Evolutionary conservation across 2,113 vertebrate species (phyloP).

Genomic region (Nettapus auritus): DNA sequence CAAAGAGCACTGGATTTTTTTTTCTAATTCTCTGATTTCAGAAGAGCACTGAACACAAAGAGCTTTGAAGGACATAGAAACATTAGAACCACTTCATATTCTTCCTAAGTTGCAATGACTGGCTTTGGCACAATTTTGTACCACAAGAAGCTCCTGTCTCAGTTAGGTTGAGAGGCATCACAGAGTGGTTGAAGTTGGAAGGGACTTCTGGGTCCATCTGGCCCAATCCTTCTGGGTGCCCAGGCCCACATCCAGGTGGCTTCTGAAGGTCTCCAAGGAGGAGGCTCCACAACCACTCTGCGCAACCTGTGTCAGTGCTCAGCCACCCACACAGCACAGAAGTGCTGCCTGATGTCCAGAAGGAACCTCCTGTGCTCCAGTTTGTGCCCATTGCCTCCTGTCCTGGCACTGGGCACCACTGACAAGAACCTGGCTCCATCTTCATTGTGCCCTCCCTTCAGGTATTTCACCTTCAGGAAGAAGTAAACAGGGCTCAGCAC

Average conservation of each 20-base stretch:
- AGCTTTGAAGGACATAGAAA: neutral
- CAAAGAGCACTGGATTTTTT: neutral
- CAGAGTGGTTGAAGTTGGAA: no score
- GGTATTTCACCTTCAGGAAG: neutral
- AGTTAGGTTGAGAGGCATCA: neutral
- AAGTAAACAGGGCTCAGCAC: neutral
- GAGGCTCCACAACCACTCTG: no score
- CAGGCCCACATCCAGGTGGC: no score
- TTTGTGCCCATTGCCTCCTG: neutral
- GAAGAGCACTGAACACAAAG: neutral
- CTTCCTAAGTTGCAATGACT: neutral
- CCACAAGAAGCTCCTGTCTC: fast-evolving
- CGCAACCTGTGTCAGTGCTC: no score
- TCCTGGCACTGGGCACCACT: neutral
- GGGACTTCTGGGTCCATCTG: no score
- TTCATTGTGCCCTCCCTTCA: neutral
- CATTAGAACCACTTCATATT: neutral
- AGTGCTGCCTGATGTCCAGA: neutral
- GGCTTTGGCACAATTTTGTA: neutral
- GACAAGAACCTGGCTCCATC: neutral
- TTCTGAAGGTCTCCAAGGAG: no score
- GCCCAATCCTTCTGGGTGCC: no score
- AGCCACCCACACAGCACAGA: no score
- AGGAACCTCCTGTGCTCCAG: neutral
- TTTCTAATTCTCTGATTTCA: neutral